These are phyloP conservation scores for Junco hyemalis DNA, from an alignment of 2,113 vertebrate genomes.

Conservation along the genomic window DNA sequence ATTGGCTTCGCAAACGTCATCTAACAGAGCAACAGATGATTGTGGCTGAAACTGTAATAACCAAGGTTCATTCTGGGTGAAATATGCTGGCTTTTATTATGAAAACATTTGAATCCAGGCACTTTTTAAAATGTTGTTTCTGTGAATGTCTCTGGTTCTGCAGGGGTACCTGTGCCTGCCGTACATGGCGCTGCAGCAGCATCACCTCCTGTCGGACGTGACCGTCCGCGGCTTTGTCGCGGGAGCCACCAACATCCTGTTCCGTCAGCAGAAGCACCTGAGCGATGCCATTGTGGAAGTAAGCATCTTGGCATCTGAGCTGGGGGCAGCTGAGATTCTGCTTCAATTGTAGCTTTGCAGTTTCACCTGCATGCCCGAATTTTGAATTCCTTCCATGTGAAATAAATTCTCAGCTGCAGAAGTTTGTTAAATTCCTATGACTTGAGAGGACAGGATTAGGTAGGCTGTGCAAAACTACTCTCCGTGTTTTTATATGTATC, in stretches of 20 bases:
- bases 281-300: constrained; percentile 94
- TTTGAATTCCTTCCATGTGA: background rate
- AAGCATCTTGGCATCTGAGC: background rate
- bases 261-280: constrained; percentile 94
- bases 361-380: background rate
- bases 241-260: constrained; percentile 96
- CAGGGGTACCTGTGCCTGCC: constrained; percentile 97
- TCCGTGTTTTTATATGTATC: background rate
- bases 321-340: background rate
- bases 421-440: background rate
- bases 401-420: background rate
- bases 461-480: background rate
- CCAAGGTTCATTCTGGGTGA: background rate
- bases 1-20: background rate
- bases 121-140: background rate
- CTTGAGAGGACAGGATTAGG: background rate
- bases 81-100: background rate
- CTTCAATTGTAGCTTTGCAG: background rate
- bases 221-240: constrained; percentile 91
- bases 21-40: background rate
- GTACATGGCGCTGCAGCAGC: constrained; percentile 98
- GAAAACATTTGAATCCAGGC: background rate
- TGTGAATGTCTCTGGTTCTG: background rate
- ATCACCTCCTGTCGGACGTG: constrained; percentile 94
- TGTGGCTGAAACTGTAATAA: background rate